phyloP scores from a whole-genome alignment of 2,113 vertebrate genomes.

The Sylvia atricapilla region DNA sequence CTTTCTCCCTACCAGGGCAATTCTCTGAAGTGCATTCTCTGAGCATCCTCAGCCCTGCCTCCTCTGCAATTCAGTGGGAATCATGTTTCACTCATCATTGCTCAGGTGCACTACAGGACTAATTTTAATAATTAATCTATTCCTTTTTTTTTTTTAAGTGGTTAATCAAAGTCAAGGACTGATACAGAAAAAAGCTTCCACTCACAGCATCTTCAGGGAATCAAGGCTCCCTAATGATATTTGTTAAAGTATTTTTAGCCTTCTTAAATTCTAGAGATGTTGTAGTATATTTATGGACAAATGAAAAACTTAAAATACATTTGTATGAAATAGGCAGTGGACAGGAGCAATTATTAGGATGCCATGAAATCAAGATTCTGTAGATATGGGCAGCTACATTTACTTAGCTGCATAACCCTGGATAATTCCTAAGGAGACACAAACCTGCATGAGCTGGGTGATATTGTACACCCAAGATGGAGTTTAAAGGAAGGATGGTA shows the following conservation, averaged over 20 bases:
- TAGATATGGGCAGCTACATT: not conserved
- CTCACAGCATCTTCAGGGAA: constrained; percentile 10
- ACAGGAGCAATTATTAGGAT: not conserved
- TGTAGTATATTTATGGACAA: constrained; percentile 9
- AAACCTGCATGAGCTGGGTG: not conserved
- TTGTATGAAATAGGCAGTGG: not conserved
- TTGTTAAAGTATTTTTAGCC: constrained; percentile 28
- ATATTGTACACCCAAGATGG: not conserved
- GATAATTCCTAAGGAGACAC: not conserved
- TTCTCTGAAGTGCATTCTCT: not conserved
- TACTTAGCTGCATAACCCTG: not conserved
- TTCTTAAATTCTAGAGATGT: not conserved
- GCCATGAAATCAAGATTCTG: not conserved
- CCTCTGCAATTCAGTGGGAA: not conserved
- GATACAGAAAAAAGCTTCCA: not conserved
- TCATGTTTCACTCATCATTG: not conserved
- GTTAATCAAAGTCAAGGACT: constrained; percentile 52
- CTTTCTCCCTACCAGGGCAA: not conserved
- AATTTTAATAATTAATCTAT: constrained; percentile 56
- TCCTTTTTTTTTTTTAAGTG: not conserved
- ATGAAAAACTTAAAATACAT: not conserved
- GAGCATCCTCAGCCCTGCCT: not conserved
- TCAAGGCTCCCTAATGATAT: constrained; percentile 9
- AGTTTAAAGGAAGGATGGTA: not conserved
- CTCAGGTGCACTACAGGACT: constrained; percentile 36